Conservation (phyloP, 2,113 vertebrate species). For the Hymenochirus boettgeri region DNA sequence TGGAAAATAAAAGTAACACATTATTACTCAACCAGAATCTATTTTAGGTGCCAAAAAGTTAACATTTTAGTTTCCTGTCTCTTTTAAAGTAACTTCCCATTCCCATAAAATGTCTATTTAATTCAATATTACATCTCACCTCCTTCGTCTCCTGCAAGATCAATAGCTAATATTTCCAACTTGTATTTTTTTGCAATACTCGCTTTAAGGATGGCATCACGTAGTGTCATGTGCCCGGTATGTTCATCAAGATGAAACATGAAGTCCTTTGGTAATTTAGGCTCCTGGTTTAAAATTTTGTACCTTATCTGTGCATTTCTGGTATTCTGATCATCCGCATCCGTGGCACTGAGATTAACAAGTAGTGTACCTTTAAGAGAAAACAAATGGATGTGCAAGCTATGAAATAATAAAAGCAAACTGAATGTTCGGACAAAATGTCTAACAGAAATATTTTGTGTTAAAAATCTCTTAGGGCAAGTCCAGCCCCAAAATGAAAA, state of each 20-base stretch:
- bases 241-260: constrained; percentile 62
- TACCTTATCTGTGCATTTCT: constrained; percentile 65
- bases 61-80: too few relatives aligned
- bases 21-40: too few relatives aligned
- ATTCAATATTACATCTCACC: constrained; percentile 44
- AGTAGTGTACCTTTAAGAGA: constrained; percentile 61
- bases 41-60: too few relatives aligned
- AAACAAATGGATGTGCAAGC: neutral
- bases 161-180: constrained; percentile 56
- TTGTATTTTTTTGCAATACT: constrained; percentile 56
- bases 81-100: too few relatives aligned
- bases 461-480: too few relatives aligned
- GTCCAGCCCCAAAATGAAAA: too few relatives aligned
- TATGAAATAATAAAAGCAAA: too few relatives aligned
- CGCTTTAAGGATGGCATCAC: constrained; percentile 54
- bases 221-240: constrained; percentile 58
- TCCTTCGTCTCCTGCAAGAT: constrained; percentile 10
- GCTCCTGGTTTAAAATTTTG: constrained; percentile 58
- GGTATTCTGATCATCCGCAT: constrained; percentile 67
- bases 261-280: constrained; percentile 22
- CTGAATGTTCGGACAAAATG: too few relatives aligned
- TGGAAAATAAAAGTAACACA: too few relatives aligned
- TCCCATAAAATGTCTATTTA: neutral
- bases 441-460: too few relatives aligned
- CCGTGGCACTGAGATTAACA: constrained; percentile 62